Evolutionary conservation across 2,888 invertebrate species (phyloP).

Genomic region (Halictus ligatus): DNA sequence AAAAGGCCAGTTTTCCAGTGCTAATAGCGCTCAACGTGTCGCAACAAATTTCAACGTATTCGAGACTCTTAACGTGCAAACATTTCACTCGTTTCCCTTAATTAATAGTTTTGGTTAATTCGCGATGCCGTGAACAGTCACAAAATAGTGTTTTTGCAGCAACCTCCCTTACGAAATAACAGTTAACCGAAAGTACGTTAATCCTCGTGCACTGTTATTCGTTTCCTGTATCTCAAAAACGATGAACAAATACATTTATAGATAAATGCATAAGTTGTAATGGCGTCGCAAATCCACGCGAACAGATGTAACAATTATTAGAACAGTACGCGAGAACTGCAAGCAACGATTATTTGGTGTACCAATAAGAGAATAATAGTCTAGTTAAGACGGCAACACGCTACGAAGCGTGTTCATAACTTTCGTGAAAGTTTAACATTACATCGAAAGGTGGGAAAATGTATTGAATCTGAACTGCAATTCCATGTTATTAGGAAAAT

Average conservation of each 20-base stretch:
- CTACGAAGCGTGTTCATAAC: not conserved
- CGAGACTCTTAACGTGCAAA: not conserved
- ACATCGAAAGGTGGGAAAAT: conserved; percentile 4
- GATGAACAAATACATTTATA: not conserved
- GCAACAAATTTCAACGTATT: not conserved
- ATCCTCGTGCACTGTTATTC: not conserved
- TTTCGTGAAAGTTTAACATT: not conserved
- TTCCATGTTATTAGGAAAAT: not conserved
- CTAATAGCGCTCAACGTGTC: not conserved
- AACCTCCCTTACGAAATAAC: not conserved
- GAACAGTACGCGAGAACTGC: not conserved
- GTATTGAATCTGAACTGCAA: conserved; percentile 6
- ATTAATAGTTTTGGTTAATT: not conserved
- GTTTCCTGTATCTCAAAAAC: not conserved
- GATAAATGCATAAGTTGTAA: not conserved
- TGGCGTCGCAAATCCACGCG: not conserved
- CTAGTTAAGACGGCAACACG: not conserved
- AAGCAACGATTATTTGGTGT: not conserved
- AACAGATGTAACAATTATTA: not conserved
- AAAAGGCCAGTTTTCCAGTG: not conserved
- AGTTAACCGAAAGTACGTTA: not conserved
- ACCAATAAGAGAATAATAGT: conserved; percentile 3
- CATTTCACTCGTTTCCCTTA: not conserved
- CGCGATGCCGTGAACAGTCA: not conserved
- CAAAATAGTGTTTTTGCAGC: not conserved